Evolutionary conservation across 2,888 invertebrate species (phyloP).

Genomic region (Erebia palarica): DNA sequence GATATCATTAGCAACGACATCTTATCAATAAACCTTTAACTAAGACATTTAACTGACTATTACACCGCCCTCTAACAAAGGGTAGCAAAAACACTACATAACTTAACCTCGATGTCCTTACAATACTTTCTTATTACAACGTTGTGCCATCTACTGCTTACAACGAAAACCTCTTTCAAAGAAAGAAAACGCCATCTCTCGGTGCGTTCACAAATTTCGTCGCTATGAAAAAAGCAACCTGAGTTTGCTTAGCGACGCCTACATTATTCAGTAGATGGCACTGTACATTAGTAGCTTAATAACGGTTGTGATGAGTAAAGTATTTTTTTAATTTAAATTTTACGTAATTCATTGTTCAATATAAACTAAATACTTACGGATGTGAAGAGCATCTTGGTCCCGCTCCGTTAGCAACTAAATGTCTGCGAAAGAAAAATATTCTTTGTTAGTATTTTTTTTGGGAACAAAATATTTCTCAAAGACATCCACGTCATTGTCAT

Average conservation of each 20-base stretch:
- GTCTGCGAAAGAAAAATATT: constrained; percentile 41
- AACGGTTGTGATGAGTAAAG: constrained; percentile 56
- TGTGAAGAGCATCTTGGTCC: constrained; percentile 62
- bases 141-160: constrained; percentile 35
- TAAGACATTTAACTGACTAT: background rate
- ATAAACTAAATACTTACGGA: constrained; percentile 66
- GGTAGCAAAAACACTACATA: constrained; percentile 47
- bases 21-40: background rate
- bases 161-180: background rate
- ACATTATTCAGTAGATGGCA: constrained; percentile 61
- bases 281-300: constrained; percentile 31
- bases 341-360: background rate
- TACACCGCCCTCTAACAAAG: constrained; percentile 50
- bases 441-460: constrained; percentile 31
- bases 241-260: constrained; percentile 2
- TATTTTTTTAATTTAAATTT: background rate
- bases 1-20: constrained; percentile 5
- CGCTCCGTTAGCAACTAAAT: constrained; percentile 44
- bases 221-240: background rate
- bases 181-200: constrained; percentile 43
- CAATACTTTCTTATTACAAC: constrained; percentile 19
- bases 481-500: constrained; percentile 39
- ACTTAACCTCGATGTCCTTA: background rate
- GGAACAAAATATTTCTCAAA: constrained; percentile 34
- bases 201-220: constrained; percentile 12